Evolutionary conservation across 1,140 invertebrate genomes (phyloP).

Genomic region (Thereuonema tuberculata): DNA sequence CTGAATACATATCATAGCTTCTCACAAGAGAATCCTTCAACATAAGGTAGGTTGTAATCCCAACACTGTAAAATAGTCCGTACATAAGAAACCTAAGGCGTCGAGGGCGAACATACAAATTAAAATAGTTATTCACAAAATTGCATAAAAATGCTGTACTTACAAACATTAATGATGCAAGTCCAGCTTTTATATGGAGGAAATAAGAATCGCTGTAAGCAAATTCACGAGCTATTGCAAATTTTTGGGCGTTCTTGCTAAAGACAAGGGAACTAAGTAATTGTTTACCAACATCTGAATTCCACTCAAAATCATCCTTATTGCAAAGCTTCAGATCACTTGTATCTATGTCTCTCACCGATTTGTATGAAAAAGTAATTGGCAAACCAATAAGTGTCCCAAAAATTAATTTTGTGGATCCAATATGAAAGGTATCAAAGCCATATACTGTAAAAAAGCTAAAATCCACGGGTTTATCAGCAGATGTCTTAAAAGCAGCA

Average conservation of each 20-base stretch:
- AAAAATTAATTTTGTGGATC: constrained; percentile 28
- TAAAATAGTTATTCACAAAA: constrained; percentile 37
- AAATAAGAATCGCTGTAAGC: constrained; percentile 41
- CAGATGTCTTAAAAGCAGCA: too few species aligned
- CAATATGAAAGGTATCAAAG: constrained; percentile 44
- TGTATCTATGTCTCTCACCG: constrained; percentile 33
- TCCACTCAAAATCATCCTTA: constrained; percentile 40
- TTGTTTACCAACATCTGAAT: constrained; percentile 39
- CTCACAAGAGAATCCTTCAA: constrained; percentile 46
- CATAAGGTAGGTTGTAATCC: constrained; percentile 43
- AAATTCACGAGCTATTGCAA: constrained; percentile 58
- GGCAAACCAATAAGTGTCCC: constrained; percentile 50
- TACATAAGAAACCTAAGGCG: constrained; percentile 40
- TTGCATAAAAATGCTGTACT: constrained; percentile 37
- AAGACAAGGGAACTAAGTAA: constrained; percentile 49
- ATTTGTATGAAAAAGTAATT: constrained; percentile 40
- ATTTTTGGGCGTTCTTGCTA: constrained; percentile 56
- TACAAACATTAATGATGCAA: constrained; percentile 34
- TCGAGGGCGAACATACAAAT: constrained; percentile 39
- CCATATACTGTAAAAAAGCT: constrained; percentile 48
- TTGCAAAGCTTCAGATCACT: constrained; percentile 20
- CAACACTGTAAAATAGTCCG: constrained; percentile 40
- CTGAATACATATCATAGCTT: constrained; percentile 43
- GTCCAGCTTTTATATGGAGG: constrained; percentile 35
- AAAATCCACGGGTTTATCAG: too few species aligned